Evolutionary conservation across 2,113 vertebrate genomes (phyloP), one percentile per base, ranked within the genome.

Genomic region (Hystrix brachyura): DNA sequence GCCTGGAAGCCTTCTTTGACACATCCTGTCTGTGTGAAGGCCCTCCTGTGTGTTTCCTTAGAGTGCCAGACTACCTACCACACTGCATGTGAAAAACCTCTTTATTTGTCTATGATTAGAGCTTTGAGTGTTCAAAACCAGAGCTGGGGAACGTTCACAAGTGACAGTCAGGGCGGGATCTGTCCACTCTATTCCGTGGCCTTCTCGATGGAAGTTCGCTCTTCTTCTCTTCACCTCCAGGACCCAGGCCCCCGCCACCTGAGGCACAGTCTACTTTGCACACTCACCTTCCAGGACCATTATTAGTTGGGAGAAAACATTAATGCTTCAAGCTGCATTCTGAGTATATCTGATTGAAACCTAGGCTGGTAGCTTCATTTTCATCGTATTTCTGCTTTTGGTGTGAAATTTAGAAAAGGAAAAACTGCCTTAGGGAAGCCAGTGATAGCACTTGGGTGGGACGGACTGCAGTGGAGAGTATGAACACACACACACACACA

Each of bases 381-480:
- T 21, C 13, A 32, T 10, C 34, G 11, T 38, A 64, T 82, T 82
- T 82, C 55, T 82, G 43, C 17, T 81, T 90, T 86, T 65, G 32
- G 1, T 34, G 32, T 55, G 21, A 17, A 14, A 83, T 82, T 23
- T 84, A 81, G 19, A 78, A 65, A 65, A 23, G 7, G 19, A 60
- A 93, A 76, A 79, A 21, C 43, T 53, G 12, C 13, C 34, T 38
- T 79, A 9, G n/a, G 4, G 25, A 0, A 53, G 18, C 3, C 43
- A 51, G 1, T 53, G 71, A 74, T 21, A 51, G 1, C n/a, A n/a
- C 5, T 10, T 55, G 4, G 4, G 23, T 32, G 17, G 0, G 25
- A 72, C 1, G 83, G 2, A 64, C 3, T 27, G 0, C 19, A 10
- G 4, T 19, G 5, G 6, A 48, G 3, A 59, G 1, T n/a, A 59